Evolutionary conservation across 2,113 vertebrate species (phyloP).

Genomic region (Pelusios castaneus): DNA sequence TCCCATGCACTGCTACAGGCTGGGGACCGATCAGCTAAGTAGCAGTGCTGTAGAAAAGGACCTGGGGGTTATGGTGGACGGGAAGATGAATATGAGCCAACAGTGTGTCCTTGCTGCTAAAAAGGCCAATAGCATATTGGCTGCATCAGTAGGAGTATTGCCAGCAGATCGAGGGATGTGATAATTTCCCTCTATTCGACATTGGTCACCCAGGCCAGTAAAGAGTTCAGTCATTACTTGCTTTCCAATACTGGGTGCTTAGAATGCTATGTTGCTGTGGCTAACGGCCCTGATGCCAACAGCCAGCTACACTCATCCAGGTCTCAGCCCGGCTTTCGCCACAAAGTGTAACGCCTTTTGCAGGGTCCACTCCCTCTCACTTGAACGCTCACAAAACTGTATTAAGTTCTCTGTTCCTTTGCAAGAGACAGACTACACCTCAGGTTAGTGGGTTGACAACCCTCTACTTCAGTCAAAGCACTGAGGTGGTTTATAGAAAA

Average conservation of each 20-base stretch:
- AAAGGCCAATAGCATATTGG: no score
- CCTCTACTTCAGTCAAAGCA: background rate
- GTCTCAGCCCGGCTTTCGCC: background rate
- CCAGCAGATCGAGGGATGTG: no score
- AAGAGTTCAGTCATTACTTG: background rate
- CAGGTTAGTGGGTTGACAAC: background rate
- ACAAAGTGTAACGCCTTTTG: background rate
- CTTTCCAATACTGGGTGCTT: background rate
- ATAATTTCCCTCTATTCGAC: no score
- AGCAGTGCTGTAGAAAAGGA: no score
- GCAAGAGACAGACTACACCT: background rate
- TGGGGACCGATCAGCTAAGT: no score
- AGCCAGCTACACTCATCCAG: background rate
- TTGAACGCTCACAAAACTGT: background rate
- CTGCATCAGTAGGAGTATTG: no score
- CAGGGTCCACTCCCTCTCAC: background rate
- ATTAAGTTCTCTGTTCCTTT: background rate
- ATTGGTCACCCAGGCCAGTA: background rate
- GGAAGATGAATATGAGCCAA: no score
- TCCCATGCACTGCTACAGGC: no score
- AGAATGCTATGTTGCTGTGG: no score
- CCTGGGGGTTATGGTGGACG: no score
- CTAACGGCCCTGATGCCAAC: background rate
- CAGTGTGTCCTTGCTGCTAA: no score
- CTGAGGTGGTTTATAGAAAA: background rate